A percentile compares a stretch with the other conserved stretches of the same genome.
Conservation (phyloP, 2,888 invertebrate species). For the Cataglyphis altisquamis region DNA sequence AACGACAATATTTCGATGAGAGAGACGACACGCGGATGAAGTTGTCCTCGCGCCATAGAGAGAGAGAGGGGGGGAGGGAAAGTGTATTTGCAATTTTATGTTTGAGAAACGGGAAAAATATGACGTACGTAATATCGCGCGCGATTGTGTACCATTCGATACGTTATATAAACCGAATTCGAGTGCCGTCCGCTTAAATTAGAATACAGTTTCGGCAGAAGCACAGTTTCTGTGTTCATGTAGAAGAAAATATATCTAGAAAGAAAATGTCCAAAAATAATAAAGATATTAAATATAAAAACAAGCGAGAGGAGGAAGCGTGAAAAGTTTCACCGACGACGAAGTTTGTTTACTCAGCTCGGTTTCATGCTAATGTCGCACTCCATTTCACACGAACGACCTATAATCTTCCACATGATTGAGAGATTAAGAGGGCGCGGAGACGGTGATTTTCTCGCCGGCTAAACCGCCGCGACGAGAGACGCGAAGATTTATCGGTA, state of each 20-base stretch:
- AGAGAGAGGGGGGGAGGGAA: not conserved
- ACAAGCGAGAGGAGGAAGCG: not conserved
- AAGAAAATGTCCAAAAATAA: not conserved
- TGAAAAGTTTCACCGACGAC: not conserved
- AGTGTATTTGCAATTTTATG: constrained; percentile 40
- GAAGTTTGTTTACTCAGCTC: constrained; percentile 12
- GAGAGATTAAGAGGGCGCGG: constrained; percentile 46
- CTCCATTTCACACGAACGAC: constrained; percentile 37
- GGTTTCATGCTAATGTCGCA: constrained; percentile 30
- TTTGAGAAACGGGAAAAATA: constrained; percentile 40
- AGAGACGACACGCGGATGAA: not conserved
- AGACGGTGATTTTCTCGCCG: constrained; percentile 38
- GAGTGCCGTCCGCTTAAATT: not conserved
- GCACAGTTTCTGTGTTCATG: not conserved
- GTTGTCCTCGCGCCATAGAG: not conserved
- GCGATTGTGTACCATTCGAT: not conserved
- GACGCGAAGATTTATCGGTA: constrained; percentile 30
- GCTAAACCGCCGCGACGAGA: constrained; percentile 31
- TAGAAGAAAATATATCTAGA: not conserved
- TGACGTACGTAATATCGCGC: constrained; percentile 11
- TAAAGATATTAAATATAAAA: not conserved
- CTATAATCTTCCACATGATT: constrained; percentile 44
- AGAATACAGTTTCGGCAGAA: constrained; percentile 12
- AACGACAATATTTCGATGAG: constrained; percentile 24
- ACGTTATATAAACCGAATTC: constrained; percentile 15